A percentile compares a stretch with the other conserved stretches of the same genome.
Evolutionary conservation across 2,797 vertebrate genomes (phyloP).

Genomic region (Myotis daubentonii): DNA sequence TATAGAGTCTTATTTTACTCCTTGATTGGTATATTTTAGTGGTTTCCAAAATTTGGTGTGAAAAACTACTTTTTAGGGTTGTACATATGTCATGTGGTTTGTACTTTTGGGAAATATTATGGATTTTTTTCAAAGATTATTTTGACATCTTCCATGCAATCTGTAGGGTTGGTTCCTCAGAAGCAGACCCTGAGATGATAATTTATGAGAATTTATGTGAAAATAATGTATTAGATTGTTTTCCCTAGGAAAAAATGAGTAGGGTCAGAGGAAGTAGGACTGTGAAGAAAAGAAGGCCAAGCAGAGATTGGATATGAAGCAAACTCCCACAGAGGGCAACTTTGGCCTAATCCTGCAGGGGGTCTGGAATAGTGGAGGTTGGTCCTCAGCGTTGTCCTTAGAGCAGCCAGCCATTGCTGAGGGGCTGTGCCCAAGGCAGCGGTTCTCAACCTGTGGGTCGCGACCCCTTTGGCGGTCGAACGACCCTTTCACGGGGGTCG

Average conservation of each 20-base stretch:
- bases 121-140: constrained; percentile 37
- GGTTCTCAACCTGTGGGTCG: no score
- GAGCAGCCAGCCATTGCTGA: neutral
- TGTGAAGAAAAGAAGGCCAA: neutral
- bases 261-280: neutral
- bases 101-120: neutral
- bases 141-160: neutral
- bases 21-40: neutral
- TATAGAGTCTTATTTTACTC: constrained; percentile 4
- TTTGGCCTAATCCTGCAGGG: neutral
- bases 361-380: neutral
- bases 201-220: neutral
- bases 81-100: neutral
- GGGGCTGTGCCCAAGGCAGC: neutral
- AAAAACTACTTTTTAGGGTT: constrained; percentile 13
- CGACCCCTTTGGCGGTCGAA: no score
- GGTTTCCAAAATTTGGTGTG: neutral
- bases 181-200: neutral
- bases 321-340: neutral
- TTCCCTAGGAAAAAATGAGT: neutral
- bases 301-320: neutral
- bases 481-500: no score
- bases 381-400: neutral
- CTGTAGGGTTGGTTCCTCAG: neutral
- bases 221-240: neutral